These are phyloP conservation scores for Neosalanx taihuensis DNA, from an alignment of 2,797 vertebrate genomes.

Conservation along the genomic window DNA sequence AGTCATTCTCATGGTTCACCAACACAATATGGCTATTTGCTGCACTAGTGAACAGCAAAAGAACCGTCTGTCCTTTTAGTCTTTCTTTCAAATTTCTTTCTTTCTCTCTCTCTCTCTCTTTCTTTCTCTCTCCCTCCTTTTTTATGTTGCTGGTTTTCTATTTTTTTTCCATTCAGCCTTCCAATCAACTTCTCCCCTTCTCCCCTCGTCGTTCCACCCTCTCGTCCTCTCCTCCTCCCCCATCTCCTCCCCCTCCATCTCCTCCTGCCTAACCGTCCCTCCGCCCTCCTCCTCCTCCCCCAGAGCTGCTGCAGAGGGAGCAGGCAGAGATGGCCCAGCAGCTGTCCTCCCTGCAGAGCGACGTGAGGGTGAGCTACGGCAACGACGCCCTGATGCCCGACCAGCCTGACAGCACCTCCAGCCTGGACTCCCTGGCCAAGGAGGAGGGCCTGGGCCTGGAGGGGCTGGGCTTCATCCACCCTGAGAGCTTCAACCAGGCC, in stretches of 20 bases:
- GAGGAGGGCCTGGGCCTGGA: slow-evolving; percentile 77
- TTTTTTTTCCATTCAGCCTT: background rate
- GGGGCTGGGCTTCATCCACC: slow-evolving; percentile 88
- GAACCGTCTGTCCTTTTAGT: background rate
- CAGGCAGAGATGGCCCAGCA: slow-evolving; percentile 94
- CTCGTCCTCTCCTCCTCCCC: background rate
- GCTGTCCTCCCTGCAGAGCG: slow-evolving; percentile 92
- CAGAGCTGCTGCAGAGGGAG: slow-evolving; percentile 92
- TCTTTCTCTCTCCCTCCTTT: background rate
- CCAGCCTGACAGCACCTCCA: slow-evolving; percentile 81
- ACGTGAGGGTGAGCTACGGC: slow-evolving; percentile 93
- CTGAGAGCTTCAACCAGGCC: slow-evolving; percentile 91
- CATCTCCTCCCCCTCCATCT: background rate
- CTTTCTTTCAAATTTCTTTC: background rate
- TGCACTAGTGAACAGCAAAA: background rate
- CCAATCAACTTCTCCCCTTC: background rate
- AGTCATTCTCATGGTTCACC: background rate
- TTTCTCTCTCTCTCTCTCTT: slow-evolving; percentile 3
- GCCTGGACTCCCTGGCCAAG: slow-evolving; percentile 83
- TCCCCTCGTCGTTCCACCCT: background rate
- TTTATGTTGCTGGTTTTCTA: no score
- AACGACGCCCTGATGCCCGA: slow-evolving; percentile 97
- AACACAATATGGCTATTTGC: background rate
- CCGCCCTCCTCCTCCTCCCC: background rate
- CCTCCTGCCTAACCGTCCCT: background rate